Evolutionary conservation across 2,888 invertebrate species (phyloP).

Genomic region (Chrysolina haemoptera): DNA sequence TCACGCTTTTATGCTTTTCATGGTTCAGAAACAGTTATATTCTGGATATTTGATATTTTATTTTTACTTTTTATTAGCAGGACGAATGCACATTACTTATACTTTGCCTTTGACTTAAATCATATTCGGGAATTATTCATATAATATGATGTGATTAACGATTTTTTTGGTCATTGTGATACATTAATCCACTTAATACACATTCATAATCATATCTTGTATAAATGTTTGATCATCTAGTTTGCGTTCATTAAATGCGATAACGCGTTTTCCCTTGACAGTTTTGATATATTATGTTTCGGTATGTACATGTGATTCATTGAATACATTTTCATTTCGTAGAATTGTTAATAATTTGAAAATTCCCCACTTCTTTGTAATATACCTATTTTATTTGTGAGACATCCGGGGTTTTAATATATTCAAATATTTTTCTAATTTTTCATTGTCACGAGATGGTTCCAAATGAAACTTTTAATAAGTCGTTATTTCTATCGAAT

Average conservation of each 20-base stretch:
- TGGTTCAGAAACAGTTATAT: too few species aligned
- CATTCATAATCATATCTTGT: conserved; percentile 15
- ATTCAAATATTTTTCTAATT: neutral
- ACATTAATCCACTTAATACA: neutral
- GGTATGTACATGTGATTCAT: neutral
- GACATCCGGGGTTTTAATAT: neutral
- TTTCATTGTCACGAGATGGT: neutral
- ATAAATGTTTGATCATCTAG: conserved; percentile 15
- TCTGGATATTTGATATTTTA: too few species aligned
- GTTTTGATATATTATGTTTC: neutral
- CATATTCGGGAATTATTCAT: neutral
- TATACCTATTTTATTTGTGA: neutral
- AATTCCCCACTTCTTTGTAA: neutral
- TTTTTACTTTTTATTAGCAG: too few species aligned
- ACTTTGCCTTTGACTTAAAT: neutral
- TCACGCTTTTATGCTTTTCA: too few species aligned
- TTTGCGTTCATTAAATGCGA: conserved; percentile 10
- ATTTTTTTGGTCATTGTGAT: neutral
- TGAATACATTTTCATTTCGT: neutral
- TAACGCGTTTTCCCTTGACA: conserved; percentile 7
- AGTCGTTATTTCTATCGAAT: too few species aligned
- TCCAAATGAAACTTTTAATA: neutral
- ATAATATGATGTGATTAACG: neutral
- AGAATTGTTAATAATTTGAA: neutral
- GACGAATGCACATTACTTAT: too few species aligned